A percentile compares a stretch with the other conserved stretches of the same genome.
phyloP scores from a whole-genome alignment of 1,140 invertebrate species.

The Orchesella cincta region DNA sequence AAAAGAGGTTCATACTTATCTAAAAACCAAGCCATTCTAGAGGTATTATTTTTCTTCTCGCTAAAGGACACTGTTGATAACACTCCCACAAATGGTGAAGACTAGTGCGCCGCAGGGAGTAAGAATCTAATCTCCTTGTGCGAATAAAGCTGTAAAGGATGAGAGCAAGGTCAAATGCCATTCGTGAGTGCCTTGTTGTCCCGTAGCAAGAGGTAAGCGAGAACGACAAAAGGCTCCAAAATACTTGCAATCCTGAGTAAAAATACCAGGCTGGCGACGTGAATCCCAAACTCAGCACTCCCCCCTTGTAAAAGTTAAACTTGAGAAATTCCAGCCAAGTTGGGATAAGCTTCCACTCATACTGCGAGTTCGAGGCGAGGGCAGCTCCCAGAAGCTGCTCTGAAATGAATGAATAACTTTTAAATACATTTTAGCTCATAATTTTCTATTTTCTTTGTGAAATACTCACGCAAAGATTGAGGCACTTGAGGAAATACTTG shows the following conservation, averaged over 20 bases:
- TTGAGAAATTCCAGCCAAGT: conserved; percentile 83
- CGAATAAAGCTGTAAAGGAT: conserved; percentile 59
- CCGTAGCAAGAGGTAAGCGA: conserved; percentile 57
- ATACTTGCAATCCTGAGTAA: conserved; percentile 67
- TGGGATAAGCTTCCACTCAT: conserved; percentile 73
- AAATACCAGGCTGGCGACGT: conserved; percentile 84
- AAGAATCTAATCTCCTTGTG: conserved; percentile 96
- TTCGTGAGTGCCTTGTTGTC: not conserved
- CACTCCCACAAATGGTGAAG: conserved; percentile 65
- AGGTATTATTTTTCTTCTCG: no score
- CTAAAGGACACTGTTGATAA: no score
- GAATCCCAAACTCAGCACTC: conserved; percentile 77
- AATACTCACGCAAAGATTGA: not conserved
- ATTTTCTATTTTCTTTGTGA: no score
- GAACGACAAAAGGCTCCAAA: conserved; percentile 67
- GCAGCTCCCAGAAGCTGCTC: conserved; percentile 62
- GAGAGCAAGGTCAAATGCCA: not conserved
- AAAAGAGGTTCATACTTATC: no score
- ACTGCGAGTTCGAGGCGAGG: conserved; percentile 69
- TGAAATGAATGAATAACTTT: no score
- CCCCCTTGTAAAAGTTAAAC: conserved; percentile 77
- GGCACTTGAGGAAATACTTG: conserved; percentile 51
- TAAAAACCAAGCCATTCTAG: no score
- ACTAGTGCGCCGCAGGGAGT: conserved; percentile 75
- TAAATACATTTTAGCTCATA: no score